Base-by-base conservation (phyloP, 2,797 vertebrate genomes). In the Sarcophilus harrisii region DNA sequence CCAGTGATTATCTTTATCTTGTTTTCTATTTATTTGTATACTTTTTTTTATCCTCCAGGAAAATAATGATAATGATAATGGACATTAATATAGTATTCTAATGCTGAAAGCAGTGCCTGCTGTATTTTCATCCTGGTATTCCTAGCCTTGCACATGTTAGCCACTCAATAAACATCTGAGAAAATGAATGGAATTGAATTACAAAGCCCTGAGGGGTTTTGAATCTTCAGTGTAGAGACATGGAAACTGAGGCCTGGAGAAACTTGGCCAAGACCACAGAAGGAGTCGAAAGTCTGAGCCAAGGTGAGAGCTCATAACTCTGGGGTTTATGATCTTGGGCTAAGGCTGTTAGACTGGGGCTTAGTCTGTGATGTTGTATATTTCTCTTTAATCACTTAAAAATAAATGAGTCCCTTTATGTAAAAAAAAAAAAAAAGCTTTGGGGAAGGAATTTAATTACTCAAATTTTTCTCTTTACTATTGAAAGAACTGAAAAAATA, bases 401-500 rank as follows among this genome's bases (percentile, higher is more conserved):
- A 96, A 87, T 95, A 96, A 96, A 96, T 92, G 94, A 57, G 92
- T 91, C 96, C 87, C 57, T 95, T 96, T 96, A 95, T 95, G 94
- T 92, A 92, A 96, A 97, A 97, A 52, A 38, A n/a, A 38, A 38
- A n/a, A n/a, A 96, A 97, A 96, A 91, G 93, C 96, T 97, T 93
- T 96, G 94, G 97, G 97, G 97, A 97, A 90, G 92, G 95, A 89
- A 96, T 97, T 97, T 97, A 97, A 97, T 97, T 92, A 96, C 95
- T 96, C 92, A 60, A 13, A 57, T 59, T 92, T 58, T 92, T 59
- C 57, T 92, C 91, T 93, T 97, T 94, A 96, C 96, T 96, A 96
- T 95, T 91, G 87, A 97, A 97, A 96, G 96, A 97, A 97, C 97
- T 97, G 96, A 97, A 97, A 97, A 96, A 95, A 94, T 96, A 95